Base-by-base conservation (phyloP, 2,888 invertebrate species). In the Microctonus hyperodae region DNA sequence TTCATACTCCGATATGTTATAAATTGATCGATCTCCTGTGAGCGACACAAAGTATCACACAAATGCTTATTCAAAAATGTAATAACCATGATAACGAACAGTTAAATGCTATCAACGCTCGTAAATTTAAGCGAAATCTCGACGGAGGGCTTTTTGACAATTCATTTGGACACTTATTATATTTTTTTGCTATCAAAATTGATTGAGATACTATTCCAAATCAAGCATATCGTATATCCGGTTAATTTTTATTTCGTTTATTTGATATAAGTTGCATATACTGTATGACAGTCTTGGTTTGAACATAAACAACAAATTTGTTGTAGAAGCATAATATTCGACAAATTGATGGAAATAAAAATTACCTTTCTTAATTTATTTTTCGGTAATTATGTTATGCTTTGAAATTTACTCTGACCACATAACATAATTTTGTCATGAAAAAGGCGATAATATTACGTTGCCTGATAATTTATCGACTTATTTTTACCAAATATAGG, bases 1-100 rank as follows among this genome's bases (percentile, higher is more conserved):
- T 59, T 35, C 66, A 65, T 65, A 44, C 71, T 69, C 69, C 68
- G 76, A 76, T 76, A 76, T 76, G 75, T 76, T 73, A 72, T 69
- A 74, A 73, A 72, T 73, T 70, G 68, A 72, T 70, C 62, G 65
- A 66, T 64, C 67, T 59, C n/a, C 31, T 44, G 64, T n/a, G 13
- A 9, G 23, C 53, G 37, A 16, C 48, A 40, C 23, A 25, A 10
- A 25, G 22, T 1, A 10, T 51, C 5, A n/a, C 22, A 40, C 31
- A 35, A 48, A 56, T 50, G 13, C 31, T n/a, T 35, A 60, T 23
- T 53, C 31, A 11, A 25, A 1, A 28, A 6, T 50, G 28, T 31
- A 13, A 16, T 55, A 31, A 55, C 33, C 55, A n/a, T 55, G 2
- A 9, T 55, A 33, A 20, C n/a, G 5, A 31, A 55, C n/a, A 31